These are phyloP conservation scores for Keiferia lycopersicella DNA, from an alignment of 2,888 invertebrate species.

Conservation along the genomic window DNA sequence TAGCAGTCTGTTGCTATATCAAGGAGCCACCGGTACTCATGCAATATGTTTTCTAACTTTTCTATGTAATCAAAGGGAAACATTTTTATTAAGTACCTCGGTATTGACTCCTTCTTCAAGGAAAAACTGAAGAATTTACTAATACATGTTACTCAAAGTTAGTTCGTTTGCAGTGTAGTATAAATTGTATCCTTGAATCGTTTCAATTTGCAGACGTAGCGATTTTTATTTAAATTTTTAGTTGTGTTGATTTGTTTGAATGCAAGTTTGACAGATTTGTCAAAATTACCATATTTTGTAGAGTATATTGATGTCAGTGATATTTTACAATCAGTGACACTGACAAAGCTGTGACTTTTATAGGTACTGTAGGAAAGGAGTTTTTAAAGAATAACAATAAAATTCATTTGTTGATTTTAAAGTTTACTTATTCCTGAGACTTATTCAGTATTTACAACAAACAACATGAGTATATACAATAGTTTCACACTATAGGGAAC, in stretches of 20 bases:
- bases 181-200: not conserved
- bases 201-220: not conserved
- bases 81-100: no score
- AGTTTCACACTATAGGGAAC: no score
- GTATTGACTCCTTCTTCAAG: not conserved
- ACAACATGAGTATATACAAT: no score
- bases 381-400: no score
- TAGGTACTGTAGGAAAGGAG: no score
- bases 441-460: no score
- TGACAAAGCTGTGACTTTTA: no score
- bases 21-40: conserved; percentile 65
- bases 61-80: conserved; percentile 57
- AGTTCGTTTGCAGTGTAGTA: not conserved
- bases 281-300: no score
- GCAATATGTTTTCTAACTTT: conserved; percentile 51
- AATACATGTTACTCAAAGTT: not conserved
- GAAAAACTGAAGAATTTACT: not conserved
- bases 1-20: conserved; percentile 64
- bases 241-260: not conserved
- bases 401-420: no score
- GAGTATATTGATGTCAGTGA: no score
- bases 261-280: not conserved
- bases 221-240: not conserved
- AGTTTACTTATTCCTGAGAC: no score
- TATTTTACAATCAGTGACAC: no score